Evolutionary conservation across 2,113 vertebrate genomes (phyloP), one percentile per base, ranked within the genome.

Genomic region (Sisor rabdophorus): DNA sequence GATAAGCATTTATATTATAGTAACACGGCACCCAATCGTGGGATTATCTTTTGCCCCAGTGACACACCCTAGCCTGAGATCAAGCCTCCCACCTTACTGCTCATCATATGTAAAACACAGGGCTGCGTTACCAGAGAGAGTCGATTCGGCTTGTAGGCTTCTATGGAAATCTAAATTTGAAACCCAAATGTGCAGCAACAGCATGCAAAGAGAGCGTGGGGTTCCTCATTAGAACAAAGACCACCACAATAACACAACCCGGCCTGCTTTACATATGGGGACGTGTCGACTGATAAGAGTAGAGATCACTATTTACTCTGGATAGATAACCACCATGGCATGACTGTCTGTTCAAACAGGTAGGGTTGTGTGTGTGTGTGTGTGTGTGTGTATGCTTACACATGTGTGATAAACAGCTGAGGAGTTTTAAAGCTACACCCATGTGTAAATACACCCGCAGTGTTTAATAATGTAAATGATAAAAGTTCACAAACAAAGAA

Each of bases 151-250:
- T 68, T 50, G 36, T 75, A 36, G 69, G 53, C 63, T 77, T 65
- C 48, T 36, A 82, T 81, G 73, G 76, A 84, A 79, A 84, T 79
- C 60, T 67, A 64, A 75, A 85, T 83, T 80, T 83, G 81, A 84
- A 70, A 83, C 52, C 71, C 81, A 85, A 85, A 85, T 80, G 64
- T 59, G 67, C 22, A 76, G 59, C 71, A 61, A 81, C 53, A 74
- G 61, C 72, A 86, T 82, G 83, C 83, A 84, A 85, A 84, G 54
- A 12, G 20, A 64, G 65, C 54, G 56, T 52, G 68, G 47, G 69
- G 76, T 79, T 82, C 73, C 74, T 78, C 48, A 32, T 79, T 52
- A 26, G 68, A 84, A 72, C 79, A 70, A 54, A 80, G 58, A 55
- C 30, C 1, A 64, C 30, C 55, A 16, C 61, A 78, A 83, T 53